Evolutionary conservation across 1,140 invertebrate species (phyloP).

Genomic region (Ostrea edulis): DNA sequence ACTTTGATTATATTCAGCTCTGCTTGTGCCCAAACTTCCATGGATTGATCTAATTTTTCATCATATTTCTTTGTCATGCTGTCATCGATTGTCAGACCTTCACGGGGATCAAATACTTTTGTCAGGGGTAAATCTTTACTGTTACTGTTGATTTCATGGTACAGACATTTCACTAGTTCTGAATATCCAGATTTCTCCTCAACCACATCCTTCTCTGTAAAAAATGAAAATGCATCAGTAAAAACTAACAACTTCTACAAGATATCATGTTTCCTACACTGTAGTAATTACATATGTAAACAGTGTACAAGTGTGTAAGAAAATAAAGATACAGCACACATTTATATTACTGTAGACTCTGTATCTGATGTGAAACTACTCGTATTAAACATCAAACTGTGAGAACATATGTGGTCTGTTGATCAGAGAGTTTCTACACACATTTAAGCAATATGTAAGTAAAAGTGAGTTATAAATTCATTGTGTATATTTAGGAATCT

Average conservation of each 20-base stretch:
- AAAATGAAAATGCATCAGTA: neutral
- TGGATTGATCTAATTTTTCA: constrained; percentile 52
- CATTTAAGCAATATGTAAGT: too few species aligned
- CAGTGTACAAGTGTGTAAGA: too few species aligned
- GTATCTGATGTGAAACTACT: too few species aligned
- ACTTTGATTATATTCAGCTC: neutral
- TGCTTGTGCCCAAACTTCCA: constrained; percentile 62
- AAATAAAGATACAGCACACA: too few species aligned
- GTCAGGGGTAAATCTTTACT: constrained; percentile 20
- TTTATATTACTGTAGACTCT: too few species aligned
- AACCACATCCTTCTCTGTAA: neutral
- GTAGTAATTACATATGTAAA: too few species aligned
- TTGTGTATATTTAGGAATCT: too few species aligned
- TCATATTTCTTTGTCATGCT: constrained; percentile 20
- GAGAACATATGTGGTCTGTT: too few species aligned
- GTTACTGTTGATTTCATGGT: neutral
- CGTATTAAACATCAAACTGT: too few species aligned
- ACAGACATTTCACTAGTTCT: neutral
- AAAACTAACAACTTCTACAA: neutral
- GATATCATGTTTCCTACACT: too few species aligned
- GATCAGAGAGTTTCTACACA: too few species aligned
- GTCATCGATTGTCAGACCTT: neutral
- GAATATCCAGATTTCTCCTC: neutral
- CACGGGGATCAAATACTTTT: constrained; percentile 34
- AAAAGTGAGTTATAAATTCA: too few species aligned